Conservation (phyloP, 2,797 vertebrate genomes). For the Bradypus variegatus region DNA sequence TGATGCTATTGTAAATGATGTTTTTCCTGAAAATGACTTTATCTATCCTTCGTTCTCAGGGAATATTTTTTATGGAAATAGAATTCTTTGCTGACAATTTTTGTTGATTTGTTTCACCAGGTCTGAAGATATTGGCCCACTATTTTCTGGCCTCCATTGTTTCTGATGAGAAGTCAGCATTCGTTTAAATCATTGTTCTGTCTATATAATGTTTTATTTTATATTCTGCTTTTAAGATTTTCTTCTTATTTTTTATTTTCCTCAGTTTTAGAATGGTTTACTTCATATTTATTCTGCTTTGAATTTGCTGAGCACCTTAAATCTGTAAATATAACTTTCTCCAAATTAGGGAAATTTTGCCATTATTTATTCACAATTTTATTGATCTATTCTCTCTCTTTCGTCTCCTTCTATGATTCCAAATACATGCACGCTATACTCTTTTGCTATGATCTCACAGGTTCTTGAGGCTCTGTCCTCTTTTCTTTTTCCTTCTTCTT, state of each 20-base stretch:
- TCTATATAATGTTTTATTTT: not conserved
- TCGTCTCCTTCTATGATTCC: not conserved
- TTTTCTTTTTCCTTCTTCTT: not conserved
- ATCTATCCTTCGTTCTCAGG: not conserved
- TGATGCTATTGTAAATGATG: not conserved
- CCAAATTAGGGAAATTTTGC: not conserved
- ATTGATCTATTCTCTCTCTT: not conserved
- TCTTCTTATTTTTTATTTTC: not conserved
- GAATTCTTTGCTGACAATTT: not conserved
- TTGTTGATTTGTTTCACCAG: not conserved
- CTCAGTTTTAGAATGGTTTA: not conserved
- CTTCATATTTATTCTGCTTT: not conserved
- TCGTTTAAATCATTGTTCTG: not conserved
- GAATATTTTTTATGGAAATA: not conserved
- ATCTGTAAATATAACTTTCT: conserved; percentile 18
- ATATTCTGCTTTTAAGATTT: not conserved
- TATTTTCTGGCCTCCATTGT: not conserved
- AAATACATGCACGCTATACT: not conserved
- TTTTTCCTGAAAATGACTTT: not conserved
- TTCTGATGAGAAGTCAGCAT: not conserved
- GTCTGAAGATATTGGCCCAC: not conserved
- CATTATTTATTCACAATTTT: not conserved
- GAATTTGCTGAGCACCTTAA: conserved; percentile 1
- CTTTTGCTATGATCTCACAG: not conserved
- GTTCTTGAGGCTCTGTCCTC: not conserved